Evolutionary conservation across 2,888 invertebrate species (phyloP).

Genomic region (Lasius fuliginosus): DNA sequence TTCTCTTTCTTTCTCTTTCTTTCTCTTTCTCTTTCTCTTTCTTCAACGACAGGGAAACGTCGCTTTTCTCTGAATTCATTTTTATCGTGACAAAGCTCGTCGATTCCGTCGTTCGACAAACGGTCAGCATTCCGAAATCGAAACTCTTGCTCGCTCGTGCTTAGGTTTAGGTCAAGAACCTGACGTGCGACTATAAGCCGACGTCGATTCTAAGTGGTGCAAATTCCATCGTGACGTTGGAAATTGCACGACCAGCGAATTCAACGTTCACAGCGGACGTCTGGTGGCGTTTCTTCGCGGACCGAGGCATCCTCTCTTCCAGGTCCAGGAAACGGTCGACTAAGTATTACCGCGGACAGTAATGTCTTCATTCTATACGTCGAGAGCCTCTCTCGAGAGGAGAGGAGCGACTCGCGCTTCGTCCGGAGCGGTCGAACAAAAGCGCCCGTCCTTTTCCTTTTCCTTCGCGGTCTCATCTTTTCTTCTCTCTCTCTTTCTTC

Average conservation of each 20-base stretch:
- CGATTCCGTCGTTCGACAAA: conserved; percentile 54
- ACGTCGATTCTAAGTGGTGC: conserved; percentile 53
- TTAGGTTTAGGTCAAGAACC: conserved; percentile 75
- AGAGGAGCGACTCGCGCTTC: conserved; percentile 64
- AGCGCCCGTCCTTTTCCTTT: conserved; percentile 58
- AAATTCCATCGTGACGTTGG: conserved; percentile 50
- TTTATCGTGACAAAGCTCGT: neutral
- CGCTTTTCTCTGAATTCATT: neutral
- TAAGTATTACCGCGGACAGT: conserved; percentile 44
- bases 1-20: neutral
- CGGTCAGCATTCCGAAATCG: conserved; percentile 72
- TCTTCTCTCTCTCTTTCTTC: conserved; percentile 60
- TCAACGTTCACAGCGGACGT: conserved; percentile 31
- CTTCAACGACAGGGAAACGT: neutral
- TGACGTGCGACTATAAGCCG: conserved; percentile 50
- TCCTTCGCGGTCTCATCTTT: conserved; percentile 28
- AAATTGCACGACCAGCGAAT: conserved; percentile 50
- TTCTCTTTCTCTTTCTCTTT: neutral
- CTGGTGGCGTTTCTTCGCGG: neutral
- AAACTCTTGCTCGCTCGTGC: conserved; percentile 40
- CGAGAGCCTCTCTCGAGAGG: conserved; percentile 67
- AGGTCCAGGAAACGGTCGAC: conserved; percentile 39
- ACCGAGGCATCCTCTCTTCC: conserved; percentile 38
- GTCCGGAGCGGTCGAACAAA: conserved; percentile 72
- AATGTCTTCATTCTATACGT: conserved; percentile 53